phyloP scores from a whole-genome alignment of 1,140 invertebrate genomes.

The Arctopsyche grandis region DNA sequence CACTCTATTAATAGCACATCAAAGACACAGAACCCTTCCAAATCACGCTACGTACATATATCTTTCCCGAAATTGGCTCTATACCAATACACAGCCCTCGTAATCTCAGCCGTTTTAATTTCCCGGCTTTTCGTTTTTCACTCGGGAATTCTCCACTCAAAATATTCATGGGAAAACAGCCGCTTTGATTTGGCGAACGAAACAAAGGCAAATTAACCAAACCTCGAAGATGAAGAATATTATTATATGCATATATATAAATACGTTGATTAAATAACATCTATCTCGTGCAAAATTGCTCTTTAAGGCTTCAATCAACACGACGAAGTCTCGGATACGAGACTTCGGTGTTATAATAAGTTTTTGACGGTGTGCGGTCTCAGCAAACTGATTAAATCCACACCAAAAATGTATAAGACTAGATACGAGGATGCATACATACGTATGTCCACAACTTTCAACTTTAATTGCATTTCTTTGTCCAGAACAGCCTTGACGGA shows the following conservation, averaged over 20 bases:
- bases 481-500: no score
- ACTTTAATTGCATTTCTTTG: no score
- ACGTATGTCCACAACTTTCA: no score
- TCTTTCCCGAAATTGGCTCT: background rate
- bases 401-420: background rate
- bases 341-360: background rate
- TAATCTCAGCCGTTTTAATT: no score
- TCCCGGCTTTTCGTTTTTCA: background rate
- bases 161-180: background rate
- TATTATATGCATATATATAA: background rate
- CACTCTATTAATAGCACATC: no score
- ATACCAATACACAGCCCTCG: no score
- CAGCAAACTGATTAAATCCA: background rate
- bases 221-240: background rate
- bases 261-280: conserved; percentile 21
- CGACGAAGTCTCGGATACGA: background rate
- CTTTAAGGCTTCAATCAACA: conserved; percentile 27
- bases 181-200: background rate
- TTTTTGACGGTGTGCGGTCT: background rate
- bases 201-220: conserved; percentile 2
- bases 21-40: no score
- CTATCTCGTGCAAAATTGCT: conserved; percentile 18
- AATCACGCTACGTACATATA: no score
- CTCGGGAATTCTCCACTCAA: background rate
- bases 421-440: no score